These are phyloP conservation scores for Gobionotothen gibberifrons DNA, from an alignment of 2,797 vertebrate species.

Conservation along the genomic window DNA sequence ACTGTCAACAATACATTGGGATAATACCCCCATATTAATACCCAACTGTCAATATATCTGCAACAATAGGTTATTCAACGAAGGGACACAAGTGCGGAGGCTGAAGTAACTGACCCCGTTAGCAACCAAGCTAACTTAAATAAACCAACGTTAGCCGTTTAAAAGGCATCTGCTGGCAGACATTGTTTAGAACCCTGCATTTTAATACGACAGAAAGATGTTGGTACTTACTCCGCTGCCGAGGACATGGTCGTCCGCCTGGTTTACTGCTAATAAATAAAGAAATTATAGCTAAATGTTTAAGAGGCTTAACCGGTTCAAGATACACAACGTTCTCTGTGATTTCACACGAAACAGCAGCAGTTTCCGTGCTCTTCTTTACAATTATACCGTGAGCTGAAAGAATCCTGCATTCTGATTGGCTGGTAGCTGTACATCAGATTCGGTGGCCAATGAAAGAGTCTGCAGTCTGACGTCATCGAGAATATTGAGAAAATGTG, in stretches of 20 bases:
- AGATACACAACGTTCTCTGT: slow-evolving; percentile 52
- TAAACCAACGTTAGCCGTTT: slow-evolving; percentile 54
- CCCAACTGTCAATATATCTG: background rate
- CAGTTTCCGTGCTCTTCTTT: slow-evolving; percentile 69
- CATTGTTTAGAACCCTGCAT: slow-evolving; percentile 5
- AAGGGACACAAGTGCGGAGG: slow-evolving; percentile 54
- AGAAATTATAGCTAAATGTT: slow-evolving; percentile 71
- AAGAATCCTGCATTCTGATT: slow-evolving; percentile 57
- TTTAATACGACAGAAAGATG: background rate
- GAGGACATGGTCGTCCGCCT: slow-evolving; percentile 87
- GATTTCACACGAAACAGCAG: slow-evolving; percentile 70
- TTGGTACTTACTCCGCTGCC: slow-evolving; percentile 86
- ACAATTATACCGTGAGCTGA: slow-evolving; percentile 65
- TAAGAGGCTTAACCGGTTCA: slow-evolving; percentile 61
- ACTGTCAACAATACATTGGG: background rate
- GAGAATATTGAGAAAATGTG: slow-evolving; percentile 2
- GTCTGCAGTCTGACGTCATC: background rate
- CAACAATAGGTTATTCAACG: slow-evolving; percentile 7
- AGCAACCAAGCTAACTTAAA: slow-evolving; percentile 68
- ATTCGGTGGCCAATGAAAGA: slow-evolving; percentile 53
- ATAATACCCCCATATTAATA: background rate
- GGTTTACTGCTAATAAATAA: slow-evolving; percentile 81
- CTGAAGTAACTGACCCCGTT: slow-evolving; percentile 73
- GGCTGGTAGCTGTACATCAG: slow-evolving; percentile 46
- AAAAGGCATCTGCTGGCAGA: slow-evolving; percentile 13